These are phyloP conservation scores for Anolis carolinensis DNA, from an alignment of 2,113 vertebrate genomes.

Conservation along the genomic window DNA sequence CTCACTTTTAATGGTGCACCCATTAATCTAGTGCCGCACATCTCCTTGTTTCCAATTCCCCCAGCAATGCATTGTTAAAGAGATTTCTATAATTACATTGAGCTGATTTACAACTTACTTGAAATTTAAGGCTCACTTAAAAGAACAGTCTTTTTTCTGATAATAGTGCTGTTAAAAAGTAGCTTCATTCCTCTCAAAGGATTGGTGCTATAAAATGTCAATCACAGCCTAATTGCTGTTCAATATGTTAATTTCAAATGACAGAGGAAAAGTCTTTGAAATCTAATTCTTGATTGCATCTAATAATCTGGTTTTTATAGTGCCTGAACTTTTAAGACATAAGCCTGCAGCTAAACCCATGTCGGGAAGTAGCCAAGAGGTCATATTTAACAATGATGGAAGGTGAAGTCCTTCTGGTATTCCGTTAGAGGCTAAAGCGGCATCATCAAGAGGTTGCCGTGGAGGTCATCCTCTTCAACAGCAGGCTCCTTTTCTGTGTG, in stretches of 20 bases:
- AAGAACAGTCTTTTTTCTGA: constrained; percentile 29
- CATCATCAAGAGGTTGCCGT: constrained; percentile 45
- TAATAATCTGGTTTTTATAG: constrained; percentile 71
- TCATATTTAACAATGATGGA: constrained; percentile 65
- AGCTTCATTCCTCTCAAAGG: constrained; percentile 62
- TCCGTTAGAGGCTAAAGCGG: constrained; percentile 50
- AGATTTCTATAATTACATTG: constrained; percentile 17
- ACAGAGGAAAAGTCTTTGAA: constrained; percentile 75
- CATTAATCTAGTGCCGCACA: not conserved
- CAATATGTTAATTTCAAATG: constrained; percentile 72
- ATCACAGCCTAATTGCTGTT: constrained; percentile 69
- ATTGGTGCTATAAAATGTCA: constrained; percentile 68
- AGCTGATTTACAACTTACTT: constrained; percentile 22
- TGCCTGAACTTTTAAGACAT: constrained; percentile 65
- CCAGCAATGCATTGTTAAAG: constrained; percentile 5
- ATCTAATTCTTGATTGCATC: constrained; percentile 74
- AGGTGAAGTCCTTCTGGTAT: constrained; percentile 56
- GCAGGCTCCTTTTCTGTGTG: constrained; percentile 19
- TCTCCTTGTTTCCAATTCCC: constrained; percentile 41
- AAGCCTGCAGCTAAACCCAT: constrained; percentile 63
- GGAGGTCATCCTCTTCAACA: constrained; percentile 32
- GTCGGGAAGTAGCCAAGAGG: constrained; percentile 60
- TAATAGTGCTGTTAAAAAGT: constrained; percentile 50
- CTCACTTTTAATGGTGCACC: constrained; percentile 13
- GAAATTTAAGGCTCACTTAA: constrained; percentile 50